phyloP scores from a whole-genome alignment of 1,140 invertebrate genomes.

The Apis cerana region DNA sequence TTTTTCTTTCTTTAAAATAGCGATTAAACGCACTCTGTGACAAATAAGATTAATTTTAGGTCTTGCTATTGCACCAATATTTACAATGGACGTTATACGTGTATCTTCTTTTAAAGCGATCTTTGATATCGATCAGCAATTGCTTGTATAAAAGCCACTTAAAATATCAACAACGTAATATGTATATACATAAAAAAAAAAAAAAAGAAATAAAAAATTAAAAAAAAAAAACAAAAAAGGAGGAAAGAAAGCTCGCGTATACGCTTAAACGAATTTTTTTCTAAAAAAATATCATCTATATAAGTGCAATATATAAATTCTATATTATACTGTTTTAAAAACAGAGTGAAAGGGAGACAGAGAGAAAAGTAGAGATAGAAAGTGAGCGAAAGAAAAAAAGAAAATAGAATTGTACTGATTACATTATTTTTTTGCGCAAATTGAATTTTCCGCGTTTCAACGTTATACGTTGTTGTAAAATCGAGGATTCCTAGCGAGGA shows the following conservation, averaged over 20 bases:
- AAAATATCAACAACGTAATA: conserved; percentile 67
- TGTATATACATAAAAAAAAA: conserved; percentile 45
- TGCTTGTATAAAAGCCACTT: conserved; percentile 70
- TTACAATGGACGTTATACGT: conserved; percentile 76
- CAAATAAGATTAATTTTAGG: conserved; percentile 73
- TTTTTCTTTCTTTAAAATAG: conserved; percentile 48
- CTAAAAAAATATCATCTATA: conserved; percentile 55
- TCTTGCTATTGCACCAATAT: conserved; percentile 77
- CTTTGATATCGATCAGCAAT: conserved; percentile 54
- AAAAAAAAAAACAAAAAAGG: background rate
- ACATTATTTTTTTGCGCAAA: conserved; percentile 29
- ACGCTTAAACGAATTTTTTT: conserved; percentile 46
- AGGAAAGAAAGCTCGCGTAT: conserved; percentile 46
- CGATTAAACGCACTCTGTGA: conserved; percentile 54
- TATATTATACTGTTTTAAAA: conserved; percentile 61
- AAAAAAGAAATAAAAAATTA: background rate
- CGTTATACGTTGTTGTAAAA: background rate
- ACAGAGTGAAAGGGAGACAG: background rate
- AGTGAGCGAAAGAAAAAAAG: conserved; percentile 47
- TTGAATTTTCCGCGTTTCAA: conserved; percentile 15
- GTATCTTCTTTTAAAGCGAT: conserved; percentile 57
- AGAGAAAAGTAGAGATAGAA: background rate
- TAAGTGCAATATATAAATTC: conserved; percentile 45
- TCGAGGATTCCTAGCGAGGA: background rate
- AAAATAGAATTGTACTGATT: conserved; percentile 67